Base-by-base conservation (phyloP, 2,888 invertebrate genomes). In the Euphydryas editha region DNA sequence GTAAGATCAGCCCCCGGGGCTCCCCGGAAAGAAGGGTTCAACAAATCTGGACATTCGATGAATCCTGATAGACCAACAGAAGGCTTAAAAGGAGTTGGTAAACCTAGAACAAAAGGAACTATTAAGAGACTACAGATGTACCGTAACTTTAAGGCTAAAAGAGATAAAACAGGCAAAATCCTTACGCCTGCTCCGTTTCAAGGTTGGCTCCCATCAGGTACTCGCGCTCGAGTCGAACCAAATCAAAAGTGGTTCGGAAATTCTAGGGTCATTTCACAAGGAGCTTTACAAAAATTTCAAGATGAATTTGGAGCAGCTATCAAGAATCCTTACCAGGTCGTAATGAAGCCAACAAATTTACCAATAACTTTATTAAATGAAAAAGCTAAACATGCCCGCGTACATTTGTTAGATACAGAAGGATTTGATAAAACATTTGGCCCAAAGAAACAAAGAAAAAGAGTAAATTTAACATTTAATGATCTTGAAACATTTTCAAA, bases 231-330 rank as follows among this genome's bases (percentile, higher is more conserved):
- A 67, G 98, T 99, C 0, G 99, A 99, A 88, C 99, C 99, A 2
- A 99, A 98, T 76, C 97, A 98, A 78, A 98, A 97, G 84, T 99
- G 99, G 99, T 99, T 99, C 87, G 99, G 99, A 17, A 99, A 99
- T 85, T 99, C 99, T 0, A 94, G 99, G 71, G 99, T 99, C 0
- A 98, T 99, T 74, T 97, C 98, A 0, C 99, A 99, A 88, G 96
- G 94, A 79, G 96, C 97, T 0, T 82, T 98, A 37, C 97, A 97
- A 85, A 97, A 97, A 81, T 97, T 98, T 80, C 97, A 99, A 92
- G 97, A 97, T 49, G 99, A 99, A 89, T 95, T 99, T 83, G 98
- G 98, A 18, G 97, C 97, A 78, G 99, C 97, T 37, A 94, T 98
- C 62, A 98, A 96, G 81, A 98, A 99, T 90, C 99, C 99, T 0